phyloP scores from a whole-genome alignment of 2,113 vertebrate species.

The Aviceda subcristata region DNA sequence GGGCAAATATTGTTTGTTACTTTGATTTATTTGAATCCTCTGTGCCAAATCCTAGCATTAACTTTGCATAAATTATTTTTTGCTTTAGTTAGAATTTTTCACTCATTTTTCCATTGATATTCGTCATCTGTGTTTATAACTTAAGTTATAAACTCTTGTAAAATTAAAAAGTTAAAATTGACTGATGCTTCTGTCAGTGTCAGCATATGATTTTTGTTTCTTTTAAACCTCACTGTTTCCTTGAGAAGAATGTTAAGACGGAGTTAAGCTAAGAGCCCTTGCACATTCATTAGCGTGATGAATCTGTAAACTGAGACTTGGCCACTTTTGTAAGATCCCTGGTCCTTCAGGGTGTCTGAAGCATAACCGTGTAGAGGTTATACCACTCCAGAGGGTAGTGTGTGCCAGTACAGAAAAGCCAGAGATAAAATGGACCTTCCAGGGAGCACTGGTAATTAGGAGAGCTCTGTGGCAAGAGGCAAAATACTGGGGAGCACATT shows the following conservation, averaged over 20 bases:
- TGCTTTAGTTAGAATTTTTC: neutral
- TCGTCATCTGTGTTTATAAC: neutral
- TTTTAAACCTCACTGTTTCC: neutral
- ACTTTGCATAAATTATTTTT: conserved; percentile 27
- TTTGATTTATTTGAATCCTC: conserved; percentile 33
- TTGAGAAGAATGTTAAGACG: neutral
- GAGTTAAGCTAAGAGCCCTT: neutral
- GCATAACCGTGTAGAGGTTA: neutral
- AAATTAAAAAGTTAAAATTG: neutral
- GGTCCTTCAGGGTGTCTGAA: accelerated
- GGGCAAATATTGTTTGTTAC: conserved; percentile 13
- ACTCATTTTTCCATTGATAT: neutral
- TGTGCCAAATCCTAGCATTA: neutral
- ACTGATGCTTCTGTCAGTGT: neutral
- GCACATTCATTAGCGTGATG: neutral
- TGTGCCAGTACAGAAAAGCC: neutral
- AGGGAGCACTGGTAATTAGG: too few relatives aligned
- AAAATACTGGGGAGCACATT: neutral
- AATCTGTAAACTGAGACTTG: neutral
- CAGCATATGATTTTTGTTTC: neutral
- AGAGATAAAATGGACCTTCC: neutral
- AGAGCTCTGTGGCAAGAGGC: neutral
- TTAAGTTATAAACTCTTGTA: neutral
- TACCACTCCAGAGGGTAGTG: neutral
- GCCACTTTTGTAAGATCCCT: neutral